Evolutionary conservation across 2,888 invertebrate genomes (phyloP).

Genomic region (Acholoe squamosa): DNA sequence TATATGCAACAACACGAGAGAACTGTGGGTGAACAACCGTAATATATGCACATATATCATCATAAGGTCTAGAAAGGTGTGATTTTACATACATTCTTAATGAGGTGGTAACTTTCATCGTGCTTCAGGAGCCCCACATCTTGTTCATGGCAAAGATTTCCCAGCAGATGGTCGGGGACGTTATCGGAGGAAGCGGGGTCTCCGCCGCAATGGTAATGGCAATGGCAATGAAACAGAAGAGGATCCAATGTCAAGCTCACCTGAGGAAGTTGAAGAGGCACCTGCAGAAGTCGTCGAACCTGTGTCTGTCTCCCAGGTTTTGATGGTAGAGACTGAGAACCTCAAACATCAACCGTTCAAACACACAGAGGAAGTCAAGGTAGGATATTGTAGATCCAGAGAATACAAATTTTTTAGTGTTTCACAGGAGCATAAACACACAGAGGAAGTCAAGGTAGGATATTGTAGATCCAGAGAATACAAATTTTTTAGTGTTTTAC

Average conservation of each 20-base stretch:
- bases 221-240: background rate
- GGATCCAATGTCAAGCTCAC: background rate
- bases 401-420: too few species aligned
- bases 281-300: background rate
- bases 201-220: constrained; percentile 7
- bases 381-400: constrained; percentile 75
- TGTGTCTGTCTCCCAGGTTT: constrained; percentile 66
- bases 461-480: too few species aligned
- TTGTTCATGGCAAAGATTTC: background rate
- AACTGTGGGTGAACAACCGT: too few species aligned
- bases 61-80: too few species aligned
- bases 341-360: constrained; percentile 93
- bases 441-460: too few species aligned
- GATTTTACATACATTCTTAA: too few species aligned
- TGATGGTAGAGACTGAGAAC: constrained; percentile 98
- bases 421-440: too few species aligned
- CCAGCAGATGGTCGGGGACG: background rate
- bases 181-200: constrained; percentile 39
- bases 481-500: too few species aligned
- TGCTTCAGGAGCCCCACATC: constrained; percentile 47
- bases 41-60: too few species aligned
- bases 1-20: too few species aligned
- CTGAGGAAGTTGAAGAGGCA: background rate
- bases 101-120: too few species aligned
- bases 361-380: constrained; percentile 96